phyloP scores from a whole-genome alignment of 2,797 vertebrate species.

The Acipenser oxyrinchus region DNA sequence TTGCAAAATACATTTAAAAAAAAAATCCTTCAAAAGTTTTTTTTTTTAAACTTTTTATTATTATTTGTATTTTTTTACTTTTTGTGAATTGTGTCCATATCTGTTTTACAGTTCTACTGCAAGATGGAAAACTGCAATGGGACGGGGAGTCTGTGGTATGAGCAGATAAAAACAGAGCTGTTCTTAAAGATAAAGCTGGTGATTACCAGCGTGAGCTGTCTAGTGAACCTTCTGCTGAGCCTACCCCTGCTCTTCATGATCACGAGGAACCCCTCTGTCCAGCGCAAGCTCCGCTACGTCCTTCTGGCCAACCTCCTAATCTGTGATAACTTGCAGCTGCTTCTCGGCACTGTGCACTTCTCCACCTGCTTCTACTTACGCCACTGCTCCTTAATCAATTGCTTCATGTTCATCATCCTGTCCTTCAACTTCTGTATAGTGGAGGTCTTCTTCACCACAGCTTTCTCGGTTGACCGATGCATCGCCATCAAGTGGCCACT shows the following conservation, averaged over 20 bases:
- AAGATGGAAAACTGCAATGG: constrained; percentile 28
- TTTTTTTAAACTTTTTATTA: too few relatives aligned
- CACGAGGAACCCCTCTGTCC: constrained; percentile 20
- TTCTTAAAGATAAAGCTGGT: constrained; percentile 25
- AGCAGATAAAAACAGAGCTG: constrained; percentile 25
- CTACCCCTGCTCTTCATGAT: constrained; percentile 27
- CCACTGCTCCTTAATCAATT: constrained; percentile 21
- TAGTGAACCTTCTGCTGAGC: constrained; percentile 23
- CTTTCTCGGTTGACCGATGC: constrained; percentile 30
- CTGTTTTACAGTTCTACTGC: neutral
- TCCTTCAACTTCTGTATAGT: constrained; percentile 28
- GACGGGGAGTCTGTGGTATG: constrained; percentile 16
- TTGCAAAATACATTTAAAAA: too few relatives aligned
- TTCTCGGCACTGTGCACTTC: constrained; percentile 19
- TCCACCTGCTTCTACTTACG: constrained; percentile 16
- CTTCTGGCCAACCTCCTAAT: constrained; percentile 32
- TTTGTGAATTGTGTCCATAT: too few relatives aligned
- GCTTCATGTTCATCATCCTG: constrained; percentile 25
- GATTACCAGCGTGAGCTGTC: constrained; percentile 27
- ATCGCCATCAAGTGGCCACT: constrained; percentile 36
- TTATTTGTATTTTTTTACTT: too few relatives aligned
- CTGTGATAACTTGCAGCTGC: constrained; percentile 34
- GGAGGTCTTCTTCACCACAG: constrained; percentile 29
- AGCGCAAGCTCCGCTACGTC: constrained; percentile 31
- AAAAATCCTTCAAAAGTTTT: too few relatives aligned